Conservation (phyloP, 2,888 invertebrate species). For the Eilema sororculum region DNA sequence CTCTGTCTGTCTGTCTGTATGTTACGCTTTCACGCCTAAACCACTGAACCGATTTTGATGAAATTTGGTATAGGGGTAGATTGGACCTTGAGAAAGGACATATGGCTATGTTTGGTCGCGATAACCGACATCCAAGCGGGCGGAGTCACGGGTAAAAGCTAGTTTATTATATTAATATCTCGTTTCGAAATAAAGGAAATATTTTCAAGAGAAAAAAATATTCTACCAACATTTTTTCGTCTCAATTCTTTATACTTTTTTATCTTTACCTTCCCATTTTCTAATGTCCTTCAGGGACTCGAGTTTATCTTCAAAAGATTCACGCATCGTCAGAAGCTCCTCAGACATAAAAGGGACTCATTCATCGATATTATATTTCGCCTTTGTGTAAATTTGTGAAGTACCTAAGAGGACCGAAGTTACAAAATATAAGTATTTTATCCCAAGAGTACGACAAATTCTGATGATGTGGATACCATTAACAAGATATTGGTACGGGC, state of each 20-base stretch:
- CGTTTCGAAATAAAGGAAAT: background rate
- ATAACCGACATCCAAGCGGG: no score
- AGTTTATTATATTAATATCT: no score
- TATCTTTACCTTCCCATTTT: conserved; percentile 1
- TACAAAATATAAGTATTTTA: conserved; percentile 1
- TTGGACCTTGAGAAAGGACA: no score
- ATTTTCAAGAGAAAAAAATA: background rate
- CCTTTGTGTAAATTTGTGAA: background rate
- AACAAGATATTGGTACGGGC: background rate
- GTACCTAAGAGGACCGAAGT: background rate
- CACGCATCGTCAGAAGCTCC: background rate
- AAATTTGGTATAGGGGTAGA: no score
- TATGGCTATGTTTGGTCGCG: no score
- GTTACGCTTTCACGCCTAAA: no score
- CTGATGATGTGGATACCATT: background rate
- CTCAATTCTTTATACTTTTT: background rate
- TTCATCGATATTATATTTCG: conserved; percentile 8
- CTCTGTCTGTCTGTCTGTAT: no score
- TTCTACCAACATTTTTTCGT: background rate
- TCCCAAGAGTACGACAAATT: background rate
- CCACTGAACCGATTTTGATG: no score
- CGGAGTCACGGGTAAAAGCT: no score
- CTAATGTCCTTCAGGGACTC: conserved; percentile 9
- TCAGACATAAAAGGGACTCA: background rate
- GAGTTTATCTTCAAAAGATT: conserved; percentile 15